Conservation (phyloP, 1,140 invertebrate genomes). For the Epicauta chinensis region DNA sequence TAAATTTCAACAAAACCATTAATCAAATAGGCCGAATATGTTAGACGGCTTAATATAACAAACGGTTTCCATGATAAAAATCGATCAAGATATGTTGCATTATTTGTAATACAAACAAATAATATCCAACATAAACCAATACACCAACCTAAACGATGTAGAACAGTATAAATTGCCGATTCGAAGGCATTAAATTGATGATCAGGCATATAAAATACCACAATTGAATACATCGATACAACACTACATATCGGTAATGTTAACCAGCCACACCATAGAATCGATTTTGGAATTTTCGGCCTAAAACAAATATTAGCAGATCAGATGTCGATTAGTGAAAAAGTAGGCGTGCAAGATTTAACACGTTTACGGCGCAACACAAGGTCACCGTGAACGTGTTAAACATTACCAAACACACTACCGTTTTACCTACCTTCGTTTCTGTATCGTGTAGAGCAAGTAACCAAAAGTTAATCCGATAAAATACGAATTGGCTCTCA, state of each 20-base stretch:
- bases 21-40: constrained; percentile 64
- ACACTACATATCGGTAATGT: constrained; percentile 48
- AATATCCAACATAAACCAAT: constrained; percentile 63
- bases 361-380: too few species aligned
- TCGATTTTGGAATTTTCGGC: constrained; percentile 43
- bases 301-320: constrained; percentile 39
- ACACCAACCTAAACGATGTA: constrained; percentile 61
- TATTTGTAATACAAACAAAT: constrained; percentile 62
- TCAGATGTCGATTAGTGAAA: constrained; percentile 16
- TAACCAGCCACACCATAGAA: constrained; percentile 53
- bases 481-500: constrained; percentile 60
- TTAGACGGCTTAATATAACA: constrained; percentile 56
- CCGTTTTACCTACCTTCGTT: constrained; percentile 49
- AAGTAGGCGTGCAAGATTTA: too few species aligned
- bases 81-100: constrained; percentile 54
- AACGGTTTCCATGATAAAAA: constrained; percentile 59
- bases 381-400: too few species aligned
- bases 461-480: constrained; percentile 59
- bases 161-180: constrained; percentile 57
- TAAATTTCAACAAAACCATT: constrained; percentile 62
- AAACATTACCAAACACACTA: too few species aligned
- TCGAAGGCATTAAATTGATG: constrained; percentile 52
- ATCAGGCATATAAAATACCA: constrained; percentile 53
- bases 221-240: constrained; percentile 53
- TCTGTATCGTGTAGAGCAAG: constrained; percentile 55